Conservation (phyloP, 2,888 invertebrate genomes). For the Agrilus biguttatus region DNA sequence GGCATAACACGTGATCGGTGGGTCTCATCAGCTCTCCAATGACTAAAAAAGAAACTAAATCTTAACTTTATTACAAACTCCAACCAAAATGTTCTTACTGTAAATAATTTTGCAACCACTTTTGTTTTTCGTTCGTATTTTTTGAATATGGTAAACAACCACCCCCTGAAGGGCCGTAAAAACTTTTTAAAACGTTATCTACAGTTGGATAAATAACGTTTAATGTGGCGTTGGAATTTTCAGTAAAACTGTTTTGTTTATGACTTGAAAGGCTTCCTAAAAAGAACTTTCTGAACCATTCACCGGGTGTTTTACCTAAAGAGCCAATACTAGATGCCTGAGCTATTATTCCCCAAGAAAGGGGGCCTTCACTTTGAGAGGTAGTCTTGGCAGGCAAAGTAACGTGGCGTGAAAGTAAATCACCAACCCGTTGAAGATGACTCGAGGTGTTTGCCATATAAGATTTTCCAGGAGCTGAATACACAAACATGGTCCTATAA, state of each 20-base stretch:
- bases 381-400: constrained; percentile 26
- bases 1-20: constrained; percentile 78
- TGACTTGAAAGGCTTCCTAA: constrained; percentile 45
- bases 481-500: constrained; percentile 68
- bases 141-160: constrained; percentile 71
- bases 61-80: not conserved
- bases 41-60: constrained; percentile 35
- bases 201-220: constrained; percentile 55
- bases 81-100: constrained; percentile 42
- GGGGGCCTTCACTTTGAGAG: constrained; percentile 24
- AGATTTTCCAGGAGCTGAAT: constrained; percentile 66
- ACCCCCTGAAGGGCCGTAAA: constrained; percentile 74
- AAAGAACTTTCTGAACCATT: constrained; percentile 70
- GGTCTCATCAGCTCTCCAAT: constrained; percentile 65
- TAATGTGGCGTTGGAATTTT: constrained; percentile 41
- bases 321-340: constrained; percentile 89
- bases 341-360: constrained; percentile 44
- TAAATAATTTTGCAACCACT: constrained; percentile 63
- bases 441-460: constrained; percentile 10
- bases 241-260: constrained; percentile 36
- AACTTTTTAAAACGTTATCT: constrained; percentile 72
- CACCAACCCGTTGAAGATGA: constrained; percentile 42
- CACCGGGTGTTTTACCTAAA: constrained; percentile 51
- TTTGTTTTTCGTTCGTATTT: constrained; percentile 64
- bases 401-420: constrained; percentile 52